These are phyloP conservation scores for Listronotus bonariensis DNA, from an alignment of 1,140 invertebrate genomes.

Conservation along the genomic window DNA sequence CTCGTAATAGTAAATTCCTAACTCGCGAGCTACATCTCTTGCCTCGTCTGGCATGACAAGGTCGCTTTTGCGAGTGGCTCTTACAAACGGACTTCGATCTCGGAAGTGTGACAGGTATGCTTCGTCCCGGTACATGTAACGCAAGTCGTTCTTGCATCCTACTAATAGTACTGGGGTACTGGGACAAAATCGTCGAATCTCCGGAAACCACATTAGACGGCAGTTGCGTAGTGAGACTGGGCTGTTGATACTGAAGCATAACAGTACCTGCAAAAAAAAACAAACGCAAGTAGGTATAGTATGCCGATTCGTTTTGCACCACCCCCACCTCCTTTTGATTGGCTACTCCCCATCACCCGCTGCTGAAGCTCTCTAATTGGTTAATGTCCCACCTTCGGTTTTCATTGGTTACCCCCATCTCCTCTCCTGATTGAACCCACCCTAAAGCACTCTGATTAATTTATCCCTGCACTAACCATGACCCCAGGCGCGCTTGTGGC, in stretches of 20 bases:
- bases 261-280: constrained; percentile 14
- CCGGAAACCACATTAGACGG: constrained; percentile 91
- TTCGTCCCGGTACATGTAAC: constrained; percentile 94
- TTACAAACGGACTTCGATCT: constrained; percentile 87
- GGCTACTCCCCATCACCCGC: no score
- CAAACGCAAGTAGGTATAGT: no score
- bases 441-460: no score
- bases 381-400: no score
- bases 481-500: no score
- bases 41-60: constrained; percentile 93
- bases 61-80: constrained; percentile 86
- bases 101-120: constrained; percentile 88
- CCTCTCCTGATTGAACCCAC: no score
- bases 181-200: constrained; percentile 79
- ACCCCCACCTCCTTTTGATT: no score
- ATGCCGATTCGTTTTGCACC: no score
- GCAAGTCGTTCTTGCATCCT: constrained; percentile 92
- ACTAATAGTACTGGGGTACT: constrained; percentile 93
- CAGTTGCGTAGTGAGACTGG: constrained; percentile 83
- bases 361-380: no score
- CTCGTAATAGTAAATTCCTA: constrained; percentile 69
- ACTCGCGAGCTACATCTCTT: constrained; percentile 81
- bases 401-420: no score
- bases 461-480: no score
- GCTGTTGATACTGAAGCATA: constrained; percentile 44